Evolutionary conservation across 2,888 invertebrate species (phyloP).

Genomic region (Himalopsyche kuldschensis): DNA sequence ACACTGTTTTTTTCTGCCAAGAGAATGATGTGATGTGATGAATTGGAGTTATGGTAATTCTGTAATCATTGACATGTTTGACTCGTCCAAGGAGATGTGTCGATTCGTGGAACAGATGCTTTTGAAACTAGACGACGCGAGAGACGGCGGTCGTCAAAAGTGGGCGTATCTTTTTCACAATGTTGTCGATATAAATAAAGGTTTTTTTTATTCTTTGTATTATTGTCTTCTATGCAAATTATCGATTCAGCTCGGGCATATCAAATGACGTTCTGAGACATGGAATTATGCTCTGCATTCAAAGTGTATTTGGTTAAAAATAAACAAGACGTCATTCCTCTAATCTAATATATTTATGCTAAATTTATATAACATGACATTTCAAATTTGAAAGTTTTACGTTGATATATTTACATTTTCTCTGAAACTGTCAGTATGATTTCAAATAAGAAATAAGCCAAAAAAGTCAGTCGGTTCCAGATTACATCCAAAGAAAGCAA

Average conservation of each 20-base stretch:
- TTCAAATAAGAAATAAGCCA: no score
- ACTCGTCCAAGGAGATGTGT: neutral
- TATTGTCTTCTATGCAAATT: slow-evolving; percentile 1
- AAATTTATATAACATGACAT: no score
- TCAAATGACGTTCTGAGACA: neutral
- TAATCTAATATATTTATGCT: no score
- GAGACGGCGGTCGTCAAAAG: neutral
- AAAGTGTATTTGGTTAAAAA: neutral
- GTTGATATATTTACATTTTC: no score
- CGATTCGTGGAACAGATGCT: neutral
- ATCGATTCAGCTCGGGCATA: neutral
- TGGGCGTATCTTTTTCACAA: neutral
- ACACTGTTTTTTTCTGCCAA: neutral
- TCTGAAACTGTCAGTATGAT: no score
- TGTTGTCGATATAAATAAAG: neutral
- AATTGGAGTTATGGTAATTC: neutral
- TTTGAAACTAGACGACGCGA: neutral
- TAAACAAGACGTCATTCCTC: neutral
- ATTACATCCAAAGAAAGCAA: no score
- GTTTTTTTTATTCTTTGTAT: neutral
- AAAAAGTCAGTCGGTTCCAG: no score
- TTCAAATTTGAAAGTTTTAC: no score
- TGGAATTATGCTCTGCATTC: neutral
- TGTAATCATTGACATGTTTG: neutral
- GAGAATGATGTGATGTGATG: neutral